phyloP scores from a whole-genome alignment of 1,140 invertebrate genomes.

The Hesperophylax magnus region DNA sequence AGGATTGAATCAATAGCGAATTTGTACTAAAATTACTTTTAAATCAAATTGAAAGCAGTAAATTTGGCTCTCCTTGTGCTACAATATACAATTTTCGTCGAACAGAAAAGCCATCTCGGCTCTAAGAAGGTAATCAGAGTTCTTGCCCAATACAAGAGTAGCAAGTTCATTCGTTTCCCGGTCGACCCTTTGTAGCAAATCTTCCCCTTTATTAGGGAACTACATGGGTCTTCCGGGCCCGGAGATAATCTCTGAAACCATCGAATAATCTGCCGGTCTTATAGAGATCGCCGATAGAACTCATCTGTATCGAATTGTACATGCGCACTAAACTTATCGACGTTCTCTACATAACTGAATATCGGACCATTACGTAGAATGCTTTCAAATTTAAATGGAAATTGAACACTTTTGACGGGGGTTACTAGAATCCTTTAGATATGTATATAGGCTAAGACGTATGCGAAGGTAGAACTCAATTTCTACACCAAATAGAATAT shows the following conservation, averaged over 20 bases:
- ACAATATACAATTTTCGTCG: too few species aligned
- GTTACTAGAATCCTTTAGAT: background rate
- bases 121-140: too few species aligned
- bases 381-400: constrained; percentile 38
- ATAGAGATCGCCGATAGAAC: constrained; percentile 31
- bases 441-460: background rate
- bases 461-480: too few species aligned
- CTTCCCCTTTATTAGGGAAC: background rate
- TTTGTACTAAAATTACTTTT: too few species aligned
- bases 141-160: background rate
- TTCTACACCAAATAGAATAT: too few species aligned
- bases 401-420: constrained; percentile 26
- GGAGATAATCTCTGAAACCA: constrained; percentile 38
- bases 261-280: constrained; percentile 29
- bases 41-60: too few species aligned
- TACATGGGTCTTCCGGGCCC: background rate
- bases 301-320: constrained; percentile 28
- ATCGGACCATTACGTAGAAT: constrained; percentile 16
- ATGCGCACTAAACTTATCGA: background rate
- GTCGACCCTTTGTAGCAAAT: constrained; percentile 4
- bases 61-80: too few species aligned
- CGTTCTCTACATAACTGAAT: constrained; percentile 1
- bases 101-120: too few species aligned
- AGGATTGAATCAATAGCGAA: too few species aligned
- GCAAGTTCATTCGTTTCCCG: background rate